Evolutionary conservation across 2,888 invertebrate genomes (phyloP).

Genomic region (Drosophila sordidula): DNA sequence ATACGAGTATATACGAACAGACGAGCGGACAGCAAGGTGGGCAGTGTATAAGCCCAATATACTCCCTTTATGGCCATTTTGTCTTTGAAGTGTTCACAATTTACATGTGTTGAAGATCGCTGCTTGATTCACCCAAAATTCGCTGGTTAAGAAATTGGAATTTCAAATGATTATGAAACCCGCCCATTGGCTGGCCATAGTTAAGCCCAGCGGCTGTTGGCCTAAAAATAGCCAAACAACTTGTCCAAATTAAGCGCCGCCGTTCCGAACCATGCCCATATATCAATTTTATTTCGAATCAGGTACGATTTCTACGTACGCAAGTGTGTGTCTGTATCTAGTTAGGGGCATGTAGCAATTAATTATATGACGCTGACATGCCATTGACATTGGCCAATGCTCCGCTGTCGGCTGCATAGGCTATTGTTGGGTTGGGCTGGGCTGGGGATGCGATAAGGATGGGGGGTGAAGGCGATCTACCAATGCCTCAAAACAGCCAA

Average conservation of each 20-base stretch:
- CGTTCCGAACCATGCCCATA: constrained; percentile 21
- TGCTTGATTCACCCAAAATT: not conserved
- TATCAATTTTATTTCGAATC: constrained; percentile 24
- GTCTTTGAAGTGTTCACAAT: not conserved
- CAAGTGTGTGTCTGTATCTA: not conserved
- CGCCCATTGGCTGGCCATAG: constrained; percentile 3
- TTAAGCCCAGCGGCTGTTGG: constrained; percentile 9
- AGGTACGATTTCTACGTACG: constrained; percentile 2
- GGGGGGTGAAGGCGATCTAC: no score
- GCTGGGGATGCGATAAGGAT: not conserved
- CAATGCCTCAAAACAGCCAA: constrained; percentile 3
- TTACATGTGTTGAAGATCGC: not conserved
- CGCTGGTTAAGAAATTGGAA: constrained; percentile 1
- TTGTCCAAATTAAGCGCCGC: constrained; percentile 28
- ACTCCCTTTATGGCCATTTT: not conserved
- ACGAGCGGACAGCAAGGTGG: no score
- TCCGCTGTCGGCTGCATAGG: not conserved
- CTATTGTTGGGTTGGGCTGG: not conserved
- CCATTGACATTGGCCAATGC: constrained; percentile 51
- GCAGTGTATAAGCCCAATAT: no score
- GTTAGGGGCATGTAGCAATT: constrained; percentile 27
- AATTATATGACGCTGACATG: constrained; percentile 53
- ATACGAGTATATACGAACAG: no score
- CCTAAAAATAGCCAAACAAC: constrained; percentile 25
- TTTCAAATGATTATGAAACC: constrained; percentile 16